These are phyloP conservation scores for Anolis apletophallus DNA, from an alignment of 2,797 vertebrate genomes.

Conservation along the genomic window DNA sequence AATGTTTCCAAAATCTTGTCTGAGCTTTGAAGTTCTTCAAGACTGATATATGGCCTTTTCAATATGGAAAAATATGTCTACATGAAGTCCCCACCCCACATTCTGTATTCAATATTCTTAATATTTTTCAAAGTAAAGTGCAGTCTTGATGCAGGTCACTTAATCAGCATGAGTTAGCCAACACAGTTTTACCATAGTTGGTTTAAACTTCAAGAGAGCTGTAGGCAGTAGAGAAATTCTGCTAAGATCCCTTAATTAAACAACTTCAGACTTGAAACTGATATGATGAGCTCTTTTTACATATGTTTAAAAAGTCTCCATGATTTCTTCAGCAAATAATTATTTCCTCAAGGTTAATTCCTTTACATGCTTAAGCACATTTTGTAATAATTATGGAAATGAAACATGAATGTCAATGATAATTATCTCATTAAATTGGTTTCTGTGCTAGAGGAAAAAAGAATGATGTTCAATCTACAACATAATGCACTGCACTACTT, in stretches of 20 bases:
- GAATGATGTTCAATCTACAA: background rate
- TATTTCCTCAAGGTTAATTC: slow-evolving; percentile 34
- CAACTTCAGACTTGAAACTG: background rate
- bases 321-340: slow-evolving; percentile 27
- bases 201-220: background rate
- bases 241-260: background rate
- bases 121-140: background rate
- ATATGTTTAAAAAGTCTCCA: background rate
- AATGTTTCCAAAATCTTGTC: too few relatives aligned
- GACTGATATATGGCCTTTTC: background rate
- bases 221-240: background rate
- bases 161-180: background rate
- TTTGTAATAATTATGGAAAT: slow-evolving; percentile 50
- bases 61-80: background rate
- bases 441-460: background rate
- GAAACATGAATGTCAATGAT: slow-evolving; percentile 18
- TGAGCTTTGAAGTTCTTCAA: background rate
- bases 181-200: background rate
- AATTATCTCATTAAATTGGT: slow-evolving; percentile 28
- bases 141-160: background rate
- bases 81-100: background rate
- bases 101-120: background rate
- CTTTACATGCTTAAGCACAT: fast-evolving
- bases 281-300: slow-evolving; percentile 10
- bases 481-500: slow-evolving; percentile 29